Evolutionary conservation across 2,797 vertebrate species (phyloP).

Genomic region (Brachymystax lenok): DNA sequence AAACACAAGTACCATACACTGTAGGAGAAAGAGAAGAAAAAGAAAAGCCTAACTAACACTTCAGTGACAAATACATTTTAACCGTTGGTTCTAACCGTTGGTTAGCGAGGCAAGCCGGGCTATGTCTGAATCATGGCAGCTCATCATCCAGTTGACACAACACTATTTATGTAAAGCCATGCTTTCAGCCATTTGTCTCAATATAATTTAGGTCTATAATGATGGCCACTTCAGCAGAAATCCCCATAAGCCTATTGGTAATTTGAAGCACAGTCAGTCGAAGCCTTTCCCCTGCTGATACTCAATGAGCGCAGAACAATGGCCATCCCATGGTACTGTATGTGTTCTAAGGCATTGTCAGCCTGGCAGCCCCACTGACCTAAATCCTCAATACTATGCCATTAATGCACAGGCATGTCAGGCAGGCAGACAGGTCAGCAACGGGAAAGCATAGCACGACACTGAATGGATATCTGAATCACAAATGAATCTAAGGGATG

Average conservation of each 20-base stretch:
- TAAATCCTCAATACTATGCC: slow-evolving; percentile 21
- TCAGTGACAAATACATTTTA: no score
- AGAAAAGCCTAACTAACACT: no score
- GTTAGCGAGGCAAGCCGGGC: neutral
- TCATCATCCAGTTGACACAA: neutral
- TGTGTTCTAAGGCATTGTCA: neutral
- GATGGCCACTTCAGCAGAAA: neutral
- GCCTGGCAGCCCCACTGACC: slow-evolving; percentile 23
- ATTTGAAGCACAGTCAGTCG: neutral
- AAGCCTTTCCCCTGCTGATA: neutral
- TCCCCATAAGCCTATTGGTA: neutral
- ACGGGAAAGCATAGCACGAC: neutral
- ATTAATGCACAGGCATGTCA: neutral
- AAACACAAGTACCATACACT: neutral
- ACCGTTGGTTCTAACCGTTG: neutral
- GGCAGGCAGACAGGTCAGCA: neutral
- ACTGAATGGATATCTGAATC: neutral
- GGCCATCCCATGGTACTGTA: neutral
- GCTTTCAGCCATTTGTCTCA: neutral
- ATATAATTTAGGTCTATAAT: neutral
- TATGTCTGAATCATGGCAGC: neutral
- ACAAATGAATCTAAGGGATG: neutral
- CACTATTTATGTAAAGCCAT: neutral
- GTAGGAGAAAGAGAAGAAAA: neutral
- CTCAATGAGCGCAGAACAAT: neutral